Percentiles rank a stretch among this genome's conserved stretches.
Conservation (phyloP, 2,888 invertebrate genomes). For the Ischnura elegans region DNA sequence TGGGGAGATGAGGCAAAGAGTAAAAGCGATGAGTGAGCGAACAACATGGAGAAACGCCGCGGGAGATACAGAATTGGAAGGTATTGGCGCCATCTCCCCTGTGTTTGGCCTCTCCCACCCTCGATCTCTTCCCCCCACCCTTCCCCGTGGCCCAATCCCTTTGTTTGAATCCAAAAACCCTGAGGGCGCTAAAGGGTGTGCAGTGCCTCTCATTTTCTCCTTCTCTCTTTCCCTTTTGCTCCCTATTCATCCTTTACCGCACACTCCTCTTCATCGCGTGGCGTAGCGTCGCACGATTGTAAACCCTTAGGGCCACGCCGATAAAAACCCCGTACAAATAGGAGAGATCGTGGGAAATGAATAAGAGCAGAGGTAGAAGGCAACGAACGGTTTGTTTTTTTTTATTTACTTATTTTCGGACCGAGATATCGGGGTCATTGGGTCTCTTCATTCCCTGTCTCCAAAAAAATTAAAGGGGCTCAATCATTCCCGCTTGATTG, state of each 20-base stretch:
- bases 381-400: neutral
- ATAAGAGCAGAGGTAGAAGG: neutral
- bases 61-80: too few species aligned
- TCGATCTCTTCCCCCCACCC: neutral
- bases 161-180: slow-evolving; percentile 1
- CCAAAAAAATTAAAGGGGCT: too few species aligned
- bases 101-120: neutral
- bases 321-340: neutral
- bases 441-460: neutral
- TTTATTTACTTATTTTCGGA: too few species aligned
- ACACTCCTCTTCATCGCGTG: neutral
- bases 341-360: neutral
- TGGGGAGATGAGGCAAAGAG: neutral
- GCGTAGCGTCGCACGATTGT: neutral
- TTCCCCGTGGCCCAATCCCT: neutral
- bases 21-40: neutral
- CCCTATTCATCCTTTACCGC: neutral
- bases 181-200: neutral
- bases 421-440: neutral
- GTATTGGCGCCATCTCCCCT: neutral
- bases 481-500: neutral
- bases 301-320: neutral
- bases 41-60: too few species aligned
- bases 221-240: neutral
- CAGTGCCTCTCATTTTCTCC: neutral